These are phyloP conservation scores for Echeneis naucrates DNA, from an alignment of 2,797 vertebrate genomes.

Conservation along the genomic window DNA sequence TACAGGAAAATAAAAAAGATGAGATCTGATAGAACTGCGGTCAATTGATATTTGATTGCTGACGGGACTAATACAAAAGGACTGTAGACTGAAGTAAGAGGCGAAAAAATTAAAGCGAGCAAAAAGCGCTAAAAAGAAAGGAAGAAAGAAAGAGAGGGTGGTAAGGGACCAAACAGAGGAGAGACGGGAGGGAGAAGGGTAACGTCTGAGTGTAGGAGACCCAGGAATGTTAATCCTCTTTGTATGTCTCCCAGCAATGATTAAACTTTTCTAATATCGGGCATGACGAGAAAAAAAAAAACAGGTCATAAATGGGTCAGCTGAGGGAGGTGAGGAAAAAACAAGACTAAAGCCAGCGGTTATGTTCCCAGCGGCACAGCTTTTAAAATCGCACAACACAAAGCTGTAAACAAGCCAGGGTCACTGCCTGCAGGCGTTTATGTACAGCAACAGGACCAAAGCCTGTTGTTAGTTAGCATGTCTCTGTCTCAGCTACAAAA, in stretches of 20 bases:
- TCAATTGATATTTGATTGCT: background rate
- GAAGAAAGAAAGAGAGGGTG: constrained; percentile 20
- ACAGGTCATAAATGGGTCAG: constrained; percentile 78
- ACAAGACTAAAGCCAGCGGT: constrained; percentile 56
- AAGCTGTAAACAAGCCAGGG: constrained; percentile 52
- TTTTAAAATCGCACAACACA: constrained; percentile 54
- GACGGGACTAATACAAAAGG: constrained; percentile 10
- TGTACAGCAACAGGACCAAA: constrained; percentile 21
- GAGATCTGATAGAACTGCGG: background rate
- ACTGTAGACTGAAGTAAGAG: constrained; percentile 13
- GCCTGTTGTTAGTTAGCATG: constrained; percentile 40
- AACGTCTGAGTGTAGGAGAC: constrained; percentile 77
- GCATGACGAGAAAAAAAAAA: constrained; percentile 76
- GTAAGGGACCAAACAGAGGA: constrained; percentile 50
- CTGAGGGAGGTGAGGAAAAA: constrained; percentile 64
- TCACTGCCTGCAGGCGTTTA: constrained; percentile 35
- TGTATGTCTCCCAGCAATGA: constrained; percentile 82
- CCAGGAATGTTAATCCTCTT: constrained; percentile 86
- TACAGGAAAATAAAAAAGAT: background rate
- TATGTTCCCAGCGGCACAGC: constrained; percentile 45
- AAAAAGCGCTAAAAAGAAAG: constrained; percentile 39
- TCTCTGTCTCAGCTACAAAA: constrained; percentile 23
- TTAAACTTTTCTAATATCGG: constrained; percentile 85
- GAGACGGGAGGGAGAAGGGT: constrained; percentile 70
- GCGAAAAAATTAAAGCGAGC: constrained; percentile 39